Percentiles rank a stretch among this genome's conserved stretches.
Conservation (phyloP, 2,113 vertebrate genomes). For the Osmerus mordax region DNA sequence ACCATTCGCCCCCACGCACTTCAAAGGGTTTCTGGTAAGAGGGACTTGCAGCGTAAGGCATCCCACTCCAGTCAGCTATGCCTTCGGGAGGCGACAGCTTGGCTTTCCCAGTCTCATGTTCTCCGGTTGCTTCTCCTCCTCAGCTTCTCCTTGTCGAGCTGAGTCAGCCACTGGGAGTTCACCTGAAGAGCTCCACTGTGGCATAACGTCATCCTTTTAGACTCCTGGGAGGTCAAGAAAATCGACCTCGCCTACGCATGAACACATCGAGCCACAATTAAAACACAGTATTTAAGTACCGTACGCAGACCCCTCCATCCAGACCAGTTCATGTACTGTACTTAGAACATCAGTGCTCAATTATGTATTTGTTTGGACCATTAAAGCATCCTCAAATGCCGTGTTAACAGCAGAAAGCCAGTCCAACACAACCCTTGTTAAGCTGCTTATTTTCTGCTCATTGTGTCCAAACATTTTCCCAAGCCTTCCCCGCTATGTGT, state of each 20-base stretch:
- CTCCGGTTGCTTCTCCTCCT: conserved; percentile 34
- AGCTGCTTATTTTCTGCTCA: conserved; percentile 20
- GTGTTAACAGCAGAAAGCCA: not conserved
- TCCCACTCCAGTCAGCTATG: conserved; percentile 17
- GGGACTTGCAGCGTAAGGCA: conserved; percentile 35
- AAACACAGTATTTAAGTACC: no score
- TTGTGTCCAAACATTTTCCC: conserved; percentile 57
- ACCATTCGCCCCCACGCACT: conserved; percentile 34
- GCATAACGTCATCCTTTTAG: not conserved
- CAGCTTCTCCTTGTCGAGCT: conserved; percentile 46
- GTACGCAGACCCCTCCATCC: not conserved
- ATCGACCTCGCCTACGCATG: not conserved
- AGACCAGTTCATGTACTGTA: not conserved
- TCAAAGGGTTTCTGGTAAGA: conserved; percentile 25
- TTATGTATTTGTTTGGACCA: not conserved
- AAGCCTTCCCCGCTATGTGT: conserved; percentile 60
- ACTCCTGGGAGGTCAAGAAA: not conserved
- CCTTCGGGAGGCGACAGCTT: conserved; percentile 36
- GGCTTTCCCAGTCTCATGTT: conserved; percentile 30
- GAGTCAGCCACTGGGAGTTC: not conserved
- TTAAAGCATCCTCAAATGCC: not conserved
- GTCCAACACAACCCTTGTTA: conserved; percentile 26
- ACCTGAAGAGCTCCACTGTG: not conserved
- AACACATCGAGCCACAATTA: no score
- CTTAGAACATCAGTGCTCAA: not conserved